Evolutionary conservation across 92 coral and sea anemone genomes (phyloP).

Genomic region (Desmophyllum pertusum): DNA sequence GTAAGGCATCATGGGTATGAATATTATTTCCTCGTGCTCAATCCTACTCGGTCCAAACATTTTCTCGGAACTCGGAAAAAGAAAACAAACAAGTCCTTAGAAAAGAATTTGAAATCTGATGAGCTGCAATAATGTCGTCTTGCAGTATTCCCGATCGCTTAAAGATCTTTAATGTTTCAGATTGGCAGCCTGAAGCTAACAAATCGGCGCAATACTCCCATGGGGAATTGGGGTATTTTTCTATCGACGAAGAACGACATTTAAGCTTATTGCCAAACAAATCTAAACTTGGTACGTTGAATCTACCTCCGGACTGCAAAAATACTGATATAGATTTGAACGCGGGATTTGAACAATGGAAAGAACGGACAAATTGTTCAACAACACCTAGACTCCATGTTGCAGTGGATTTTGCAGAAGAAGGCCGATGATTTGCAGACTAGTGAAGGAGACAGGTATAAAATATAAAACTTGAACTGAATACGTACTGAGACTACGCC

Average conservation of each 20-base stretch:
- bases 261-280: constrained; percentile 28
- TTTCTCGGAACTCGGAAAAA: neutral
- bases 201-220: constrained; percentile 19
- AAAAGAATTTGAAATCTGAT: neutral
- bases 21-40: constrained; percentile 37
- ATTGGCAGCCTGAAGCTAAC: neutral
- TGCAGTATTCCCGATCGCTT: neutral
- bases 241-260: constrained; percentile 27
- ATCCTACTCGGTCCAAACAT: neutral
- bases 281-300: constrained; percentile 26
- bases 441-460: neutral
- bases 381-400: constrained; percentile 43
- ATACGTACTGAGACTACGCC: too few relatives aligned
- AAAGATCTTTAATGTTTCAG: constrained; percentile 7
- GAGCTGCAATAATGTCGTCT: constrained; percentile 21
- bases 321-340: constrained; percentile 36
- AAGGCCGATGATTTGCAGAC: constrained; percentile 5
- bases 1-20: constrained; percentile 22
- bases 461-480: too few relatives aligned
- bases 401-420: constrained; percentile 42
- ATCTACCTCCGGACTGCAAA: constrained; percentile 14
- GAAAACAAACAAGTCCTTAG: neutral
- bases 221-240: constrained; percentile 36
- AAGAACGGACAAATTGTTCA: constrained; percentile 23
- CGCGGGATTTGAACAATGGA: constrained; percentile 45